These are phyloP conservation scores for Onychomys torridus DNA, from an alignment of 2,797 vertebrate genomes.

Conservation along the genomic window DNA sequence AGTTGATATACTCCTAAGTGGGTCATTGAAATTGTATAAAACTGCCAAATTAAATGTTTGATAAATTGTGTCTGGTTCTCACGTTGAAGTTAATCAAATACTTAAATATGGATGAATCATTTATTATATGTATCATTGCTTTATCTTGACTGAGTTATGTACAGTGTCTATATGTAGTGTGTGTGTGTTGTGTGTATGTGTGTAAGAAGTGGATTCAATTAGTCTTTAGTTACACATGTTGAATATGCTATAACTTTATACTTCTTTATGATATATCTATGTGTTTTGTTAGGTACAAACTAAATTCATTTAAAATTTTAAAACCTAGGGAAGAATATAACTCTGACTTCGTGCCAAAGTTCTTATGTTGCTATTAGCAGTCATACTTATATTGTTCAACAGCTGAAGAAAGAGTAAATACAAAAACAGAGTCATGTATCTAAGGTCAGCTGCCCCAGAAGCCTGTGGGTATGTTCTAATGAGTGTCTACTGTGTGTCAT, in stretches of 20 bases:
- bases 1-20: neutral
- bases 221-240: neutral
- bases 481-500: neutral
- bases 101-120: neutral
- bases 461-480: neutral
- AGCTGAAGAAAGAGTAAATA: neutral
- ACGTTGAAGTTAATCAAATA: neutral
- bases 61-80: neutral
- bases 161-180: no score
- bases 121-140: neutral
- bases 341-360: neutral
- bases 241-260: neutral
- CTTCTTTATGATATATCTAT: neutral
- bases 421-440: neutral
- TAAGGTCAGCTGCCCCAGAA: neutral
- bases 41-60: neutral
- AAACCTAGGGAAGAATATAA: constrained; percentile 15
- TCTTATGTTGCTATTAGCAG: neutral
- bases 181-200: neutral
- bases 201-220: neutral
- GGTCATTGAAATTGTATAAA: neutral
- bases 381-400: neutral
- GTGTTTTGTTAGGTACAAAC: constrained; percentile 15
- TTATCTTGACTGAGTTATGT: neutral
- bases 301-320: neutral